phyloP scores from a whole-genome alignment of 2,797 vertebrate species.

The Rhinoraja longicauda region DNA sequence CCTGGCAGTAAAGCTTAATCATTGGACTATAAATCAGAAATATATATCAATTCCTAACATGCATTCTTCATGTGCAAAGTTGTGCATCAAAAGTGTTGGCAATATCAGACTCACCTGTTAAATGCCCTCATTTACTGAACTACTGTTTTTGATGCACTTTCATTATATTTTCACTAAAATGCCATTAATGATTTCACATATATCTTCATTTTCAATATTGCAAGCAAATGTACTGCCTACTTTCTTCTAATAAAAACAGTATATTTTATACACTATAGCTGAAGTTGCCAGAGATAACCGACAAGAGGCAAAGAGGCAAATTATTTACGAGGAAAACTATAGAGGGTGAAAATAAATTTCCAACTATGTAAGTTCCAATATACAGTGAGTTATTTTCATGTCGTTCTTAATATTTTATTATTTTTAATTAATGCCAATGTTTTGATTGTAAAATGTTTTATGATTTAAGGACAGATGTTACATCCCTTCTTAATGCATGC shows the following conservation, averaged over 20 bases:
- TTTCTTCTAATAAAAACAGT: neutral
- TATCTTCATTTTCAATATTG: neutral
- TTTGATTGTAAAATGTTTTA: neutral
- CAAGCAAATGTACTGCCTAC: neutral
- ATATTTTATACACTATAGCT: slow-evolving; percentile 1
- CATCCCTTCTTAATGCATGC: too few species aligned
- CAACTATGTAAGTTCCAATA: slow-evolving; percentile 22
- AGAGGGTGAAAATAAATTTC: slow-evolving; percentile 27
- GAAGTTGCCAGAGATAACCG: slow-evolving; percentile 21
- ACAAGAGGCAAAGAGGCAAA: slow-evolving; percentile 28
- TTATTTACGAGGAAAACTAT: neutral
- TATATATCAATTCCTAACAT: neutral
- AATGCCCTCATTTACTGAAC: neutral
- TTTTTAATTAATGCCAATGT: neutral
- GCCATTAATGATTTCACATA: neutral
- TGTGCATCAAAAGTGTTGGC: neutral
- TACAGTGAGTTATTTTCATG: neutral
- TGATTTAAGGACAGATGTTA: too few species aligned
- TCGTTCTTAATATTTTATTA: neutral
- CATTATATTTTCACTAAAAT: neutral
- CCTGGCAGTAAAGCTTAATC: neutral
- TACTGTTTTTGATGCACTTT: neutral
- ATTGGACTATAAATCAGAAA: neutral
- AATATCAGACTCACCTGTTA: neutral
- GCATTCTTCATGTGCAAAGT: neutral